phyloP scores from a whole-genome alignment of 2,113 vertebrate genomes.

The Potamarius usumacintae region DNA sequence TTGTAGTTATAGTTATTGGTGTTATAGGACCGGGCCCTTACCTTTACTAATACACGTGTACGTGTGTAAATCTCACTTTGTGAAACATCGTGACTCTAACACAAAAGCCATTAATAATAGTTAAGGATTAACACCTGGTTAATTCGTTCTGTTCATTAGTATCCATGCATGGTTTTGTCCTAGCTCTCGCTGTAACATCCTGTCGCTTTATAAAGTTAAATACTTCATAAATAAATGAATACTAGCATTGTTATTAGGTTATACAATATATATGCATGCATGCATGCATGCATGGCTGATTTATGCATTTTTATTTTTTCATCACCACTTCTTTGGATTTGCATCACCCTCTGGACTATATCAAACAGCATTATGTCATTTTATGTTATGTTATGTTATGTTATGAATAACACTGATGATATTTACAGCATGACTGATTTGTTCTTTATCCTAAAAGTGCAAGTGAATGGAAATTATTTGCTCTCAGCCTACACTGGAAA shows the following conservation, averaged over 20 bases:
- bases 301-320: not conserved
- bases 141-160: not conserved
- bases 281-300: not conserved
- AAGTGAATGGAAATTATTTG: conserved; percentile 33
- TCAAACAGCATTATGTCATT: not conserved
- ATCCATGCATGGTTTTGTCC: not conserved
- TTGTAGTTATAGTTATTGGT: no score
- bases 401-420: not conserved
- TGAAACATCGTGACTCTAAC: not conserved
- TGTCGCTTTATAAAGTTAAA: not conserved
- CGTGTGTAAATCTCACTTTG: not conserved
- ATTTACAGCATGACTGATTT: not conserved
- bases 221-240: not conserved
- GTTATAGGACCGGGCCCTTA: no score
- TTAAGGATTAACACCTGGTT: no score
- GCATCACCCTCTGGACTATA: not conserved
- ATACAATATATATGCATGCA: not conserved
- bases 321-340: not conserved
- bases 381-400: no score
- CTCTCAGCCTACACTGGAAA: conserved; percentile 35
- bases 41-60: not conserved
- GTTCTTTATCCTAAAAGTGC: conserved; percentile 6
- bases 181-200: not conserved
- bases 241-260: no score
- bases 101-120: not conserved